Evolutionary conservation across 2,888 invertebrate genomes (phyloP), one percentile per base, ranked within the genome.

Genomic region (Lithosia quadra): DNA sequence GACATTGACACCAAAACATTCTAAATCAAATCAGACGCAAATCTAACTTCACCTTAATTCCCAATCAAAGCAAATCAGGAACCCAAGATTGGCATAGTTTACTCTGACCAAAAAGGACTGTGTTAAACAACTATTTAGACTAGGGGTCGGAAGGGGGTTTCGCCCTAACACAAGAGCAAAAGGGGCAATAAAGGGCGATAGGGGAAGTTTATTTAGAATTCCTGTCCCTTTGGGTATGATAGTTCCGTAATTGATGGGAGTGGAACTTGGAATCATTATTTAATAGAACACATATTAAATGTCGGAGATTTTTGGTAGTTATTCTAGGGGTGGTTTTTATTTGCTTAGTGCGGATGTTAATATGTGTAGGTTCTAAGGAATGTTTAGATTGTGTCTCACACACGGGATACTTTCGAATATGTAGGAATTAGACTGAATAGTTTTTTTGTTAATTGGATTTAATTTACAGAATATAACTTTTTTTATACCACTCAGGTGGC

Each of bases 111-210:
- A 63, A 60, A 57, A 59, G 73, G 69, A 71, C 67, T 72, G 62
- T 80, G 75, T 77, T 78, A 75, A 72, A 80, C 75, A 78, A 82
- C 71, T 79, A 83, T 81, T 80, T 71, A 75, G 72, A 75, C 74
- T 75, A 68, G 65, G 69, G 72, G 65, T 55, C 74, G 68, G 63
- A 68, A 63, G 65, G 61, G 59, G 18, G 28, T 28, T 43, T 57
- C 43, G 21, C 60, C 55, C 28, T 24, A 28, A 28, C 28, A 8
- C 58, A 13, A 56, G 58, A 28, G 49, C 28, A 28, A 56, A 61
- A 60, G 55, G 53, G 58, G 9, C 36, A 65, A 65, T 58, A 62
- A 68, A 57, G 58, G 22, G 34, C 33, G 11, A 28, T 39, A 3
- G 58, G 63, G 57, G 18, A 34, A 63, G 70, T 69, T 73, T 78